These are phyloP conservation scores for Irena cyanogastra DNA, from an alignment of 2,113 vertebrate genomes.

Conservation along the genomic window DNA sequence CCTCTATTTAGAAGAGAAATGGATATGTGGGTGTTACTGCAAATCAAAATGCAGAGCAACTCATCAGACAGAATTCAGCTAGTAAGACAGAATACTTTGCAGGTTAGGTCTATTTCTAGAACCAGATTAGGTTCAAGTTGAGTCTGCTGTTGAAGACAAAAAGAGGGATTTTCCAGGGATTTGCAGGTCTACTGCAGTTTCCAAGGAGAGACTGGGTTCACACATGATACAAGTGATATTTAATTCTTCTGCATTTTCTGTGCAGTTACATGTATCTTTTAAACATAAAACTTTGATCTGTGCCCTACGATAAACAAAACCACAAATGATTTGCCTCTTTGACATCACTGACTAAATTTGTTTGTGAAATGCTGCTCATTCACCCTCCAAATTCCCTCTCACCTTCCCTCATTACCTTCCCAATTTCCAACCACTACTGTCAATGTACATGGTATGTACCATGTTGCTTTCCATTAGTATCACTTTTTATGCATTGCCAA, in stretches of 20 bases:
- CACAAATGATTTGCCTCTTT: background rate
- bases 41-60: background rate
- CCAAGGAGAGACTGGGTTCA: background rate
- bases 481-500: background rate
- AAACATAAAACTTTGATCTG: background rate
- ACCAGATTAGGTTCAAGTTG: background rate
- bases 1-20: background rate
- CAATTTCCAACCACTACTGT: background rate
- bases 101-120: background rate
- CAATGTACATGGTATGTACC: background rate
- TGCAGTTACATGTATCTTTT: background rate
- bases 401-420: background rate
- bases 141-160: background rate
- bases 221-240: background rate
- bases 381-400: background rate
- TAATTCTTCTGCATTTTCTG: background rate
- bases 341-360: background rate
- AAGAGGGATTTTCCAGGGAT: background rate
- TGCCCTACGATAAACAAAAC: background rate
- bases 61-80: background rate
- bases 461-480: background rate
- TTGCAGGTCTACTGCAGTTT: background rate
- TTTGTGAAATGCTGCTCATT: background rate
- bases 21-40: background rate
- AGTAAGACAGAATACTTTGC: background rate